These are phyloP conservation scores for Progne subis DNA, from an alignment of 2,113 vertebrate genomes.

Conservation along the genomic window DNA sequence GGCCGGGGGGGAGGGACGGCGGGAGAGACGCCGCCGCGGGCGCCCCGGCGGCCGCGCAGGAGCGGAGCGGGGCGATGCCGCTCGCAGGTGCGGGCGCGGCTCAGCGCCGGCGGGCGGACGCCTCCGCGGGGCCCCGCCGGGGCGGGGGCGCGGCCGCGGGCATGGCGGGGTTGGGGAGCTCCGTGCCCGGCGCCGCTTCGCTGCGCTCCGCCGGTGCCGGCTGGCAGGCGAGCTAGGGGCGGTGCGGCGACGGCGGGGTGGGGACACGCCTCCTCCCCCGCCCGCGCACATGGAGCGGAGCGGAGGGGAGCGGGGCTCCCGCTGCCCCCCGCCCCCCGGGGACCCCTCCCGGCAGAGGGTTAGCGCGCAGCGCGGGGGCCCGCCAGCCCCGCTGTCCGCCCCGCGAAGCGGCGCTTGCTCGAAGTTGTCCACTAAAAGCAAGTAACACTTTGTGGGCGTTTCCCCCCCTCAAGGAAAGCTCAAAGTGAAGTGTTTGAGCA, in stretches of 20 bases:
- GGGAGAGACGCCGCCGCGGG: too few species aligned
- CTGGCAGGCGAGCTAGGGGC: constrained; percentile 13
- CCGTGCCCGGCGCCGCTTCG: too few species aligned
- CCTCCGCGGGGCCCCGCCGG: too few species aligned
- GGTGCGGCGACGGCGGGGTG: constrained; percentile 56
- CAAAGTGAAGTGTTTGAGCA: background rate
- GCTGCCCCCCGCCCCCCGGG: background rate
- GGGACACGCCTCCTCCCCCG: constrained; percentile 35
- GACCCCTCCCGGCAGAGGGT: background rate
- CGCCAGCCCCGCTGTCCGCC: background rate
- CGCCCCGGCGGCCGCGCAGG: too few species aligned
- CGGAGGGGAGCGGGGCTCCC: background rate
- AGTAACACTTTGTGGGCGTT: background rate
- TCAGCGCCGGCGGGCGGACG: too few species aligned
- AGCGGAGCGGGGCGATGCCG: too few species aligned
- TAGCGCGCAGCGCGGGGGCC: too few species aligned
- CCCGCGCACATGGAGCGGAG: background rate
- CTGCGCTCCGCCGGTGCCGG: constrained; percentile 51
- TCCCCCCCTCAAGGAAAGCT: fast-evolving
- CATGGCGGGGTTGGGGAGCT: too few species aligned
- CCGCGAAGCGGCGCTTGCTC: background rate
- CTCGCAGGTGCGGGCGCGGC: too few species aligned
- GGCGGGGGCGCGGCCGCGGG: too few species aligned
- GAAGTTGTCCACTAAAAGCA: background rate
- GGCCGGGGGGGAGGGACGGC: too few species aligned